A percentile compares a stretch with the other conserved stretches of the same genome.
phyloP scores from a whole-genome alignment of 2,888 invertebrate genomes.

The Siphlonurus alternatus region DNA sequence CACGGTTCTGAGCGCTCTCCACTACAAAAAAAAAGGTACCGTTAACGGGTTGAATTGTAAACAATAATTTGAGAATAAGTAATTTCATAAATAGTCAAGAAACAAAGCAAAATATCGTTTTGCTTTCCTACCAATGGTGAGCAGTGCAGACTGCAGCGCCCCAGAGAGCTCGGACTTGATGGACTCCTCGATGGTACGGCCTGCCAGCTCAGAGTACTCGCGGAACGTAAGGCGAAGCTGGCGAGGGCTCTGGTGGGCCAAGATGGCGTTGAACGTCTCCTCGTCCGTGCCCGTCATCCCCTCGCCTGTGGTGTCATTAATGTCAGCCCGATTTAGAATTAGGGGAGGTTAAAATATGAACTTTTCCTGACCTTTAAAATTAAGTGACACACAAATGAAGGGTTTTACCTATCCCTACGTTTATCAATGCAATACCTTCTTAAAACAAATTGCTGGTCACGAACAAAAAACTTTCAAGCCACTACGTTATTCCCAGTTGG shows the following conservation, averaged over 20 bases:
- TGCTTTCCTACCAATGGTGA: constrained; percentile 21
- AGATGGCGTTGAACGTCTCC: constrained; percentile 21
- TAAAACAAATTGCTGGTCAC: too few species aligned
- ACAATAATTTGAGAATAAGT: too few species aligned
- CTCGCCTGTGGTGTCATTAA: constrained; percentile 14
- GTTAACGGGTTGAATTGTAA: neutral
- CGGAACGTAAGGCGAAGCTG: constrained; percentile 24
- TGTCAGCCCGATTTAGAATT: neutral
- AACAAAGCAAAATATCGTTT: neutral
- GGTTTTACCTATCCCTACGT: too few species aligned
- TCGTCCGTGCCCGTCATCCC: constrained; percentile 23
- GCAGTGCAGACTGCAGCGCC: constrained; percentile 23
- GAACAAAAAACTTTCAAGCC: too few species aligned
- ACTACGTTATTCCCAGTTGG: too few species aligned
- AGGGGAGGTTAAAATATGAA: constrained; percentile 2
- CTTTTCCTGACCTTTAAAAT: too few species aligned
- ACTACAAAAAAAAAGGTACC: constrained; percentile 17
- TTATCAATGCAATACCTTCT: too few species aligned
- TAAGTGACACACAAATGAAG: too few species aligned
- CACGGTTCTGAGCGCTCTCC: constrained; percentile 21
- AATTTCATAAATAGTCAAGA: neutral
- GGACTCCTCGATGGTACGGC: constrained; percentile 21
- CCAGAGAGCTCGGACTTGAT: constrained; percentile 20
- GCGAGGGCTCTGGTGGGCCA: constrained; percentile 26
- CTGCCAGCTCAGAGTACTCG: constrained; percentile 26